Evolutionary conservation across 2,113 vertebrate genomes (phyloP).

Genomic region (Chloebia gouldiae): DNA sequence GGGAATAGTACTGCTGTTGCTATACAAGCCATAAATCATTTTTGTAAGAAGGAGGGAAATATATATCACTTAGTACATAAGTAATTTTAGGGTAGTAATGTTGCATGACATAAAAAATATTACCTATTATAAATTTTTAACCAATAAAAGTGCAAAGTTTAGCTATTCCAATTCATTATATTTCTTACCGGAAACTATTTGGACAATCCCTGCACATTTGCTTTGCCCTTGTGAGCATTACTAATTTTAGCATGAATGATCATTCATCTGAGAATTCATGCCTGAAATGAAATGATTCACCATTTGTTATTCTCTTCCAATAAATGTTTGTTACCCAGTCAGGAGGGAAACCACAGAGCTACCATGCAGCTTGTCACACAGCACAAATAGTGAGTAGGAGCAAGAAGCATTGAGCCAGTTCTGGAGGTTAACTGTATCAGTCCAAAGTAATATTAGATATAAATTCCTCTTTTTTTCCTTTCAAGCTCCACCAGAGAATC

Average conservation of each 20-base stretch:
- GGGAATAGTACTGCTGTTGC: not conserved
- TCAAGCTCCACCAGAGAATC: not conserved
- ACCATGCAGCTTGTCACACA: not conserved
- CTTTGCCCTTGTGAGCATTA: not conserved
- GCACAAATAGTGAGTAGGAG: not conserved
- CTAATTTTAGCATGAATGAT: slow-evolving; percentile 13
- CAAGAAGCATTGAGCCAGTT: not conserved
- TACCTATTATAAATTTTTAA: not conserved
- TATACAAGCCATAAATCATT: not conserved
- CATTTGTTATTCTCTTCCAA: not conserved
- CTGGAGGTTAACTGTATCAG: not conserved
- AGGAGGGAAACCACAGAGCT: not conserved
- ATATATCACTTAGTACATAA: not conserved
- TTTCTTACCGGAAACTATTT: not conserved
- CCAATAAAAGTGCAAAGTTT: not conserved
- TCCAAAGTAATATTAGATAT: not conserved
- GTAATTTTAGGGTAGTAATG: not conserved
- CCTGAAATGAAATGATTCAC: slow-evolving; percentile 10
- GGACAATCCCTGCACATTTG: not conserved
- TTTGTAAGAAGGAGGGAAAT: not conserved
- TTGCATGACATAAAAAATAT: not conserved
- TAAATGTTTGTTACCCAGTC: not conserved
- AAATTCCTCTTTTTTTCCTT: not conserved
- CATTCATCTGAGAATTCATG: slow-evolving; percentile 6
- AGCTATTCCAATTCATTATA: not conserved